Conservation (phyloP, 92 coral and sea anemone genomes). For the Metridium senile region DNA sequence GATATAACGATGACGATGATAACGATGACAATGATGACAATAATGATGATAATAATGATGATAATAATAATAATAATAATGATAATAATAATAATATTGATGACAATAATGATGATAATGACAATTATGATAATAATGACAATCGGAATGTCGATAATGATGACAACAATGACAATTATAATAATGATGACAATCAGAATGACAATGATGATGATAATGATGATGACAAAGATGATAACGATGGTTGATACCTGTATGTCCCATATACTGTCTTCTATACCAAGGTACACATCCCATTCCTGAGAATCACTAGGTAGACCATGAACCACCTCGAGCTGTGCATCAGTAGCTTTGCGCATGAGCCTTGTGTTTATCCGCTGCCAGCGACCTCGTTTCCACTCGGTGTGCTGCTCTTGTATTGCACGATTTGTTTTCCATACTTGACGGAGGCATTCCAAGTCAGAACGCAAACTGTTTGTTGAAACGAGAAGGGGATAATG, state of each 20-base stretch:
- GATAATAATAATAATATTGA: too few relatives aligned
- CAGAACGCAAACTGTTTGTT: conserved; percentile 70
- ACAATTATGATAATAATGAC: too few relatives aligned
- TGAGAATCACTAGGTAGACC: conserved; percentile 75
- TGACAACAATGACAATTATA: too few relatives aligned
- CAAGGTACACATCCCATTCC: conserved; percentile 90
- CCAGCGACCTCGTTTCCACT: conserved; percentile 99
- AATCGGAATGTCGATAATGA: too few relatives aligned
- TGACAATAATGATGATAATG: too few relatives aligned
- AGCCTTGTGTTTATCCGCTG: conserved; percentile 94
- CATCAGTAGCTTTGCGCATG: conserved; percentile 91
- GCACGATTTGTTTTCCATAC: conserved; percentile 94
- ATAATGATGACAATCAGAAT: too few relatives aligned
- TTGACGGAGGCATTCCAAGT: conserved; percentile 90
- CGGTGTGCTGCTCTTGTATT: conserved; percentile 93
- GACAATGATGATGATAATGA: too few relatives aligned
- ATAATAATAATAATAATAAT: too few relatives aligned
- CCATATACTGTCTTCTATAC: conserved; percentile 84
- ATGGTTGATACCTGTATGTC: conserved; percentile 73
- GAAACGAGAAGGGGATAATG: not conserved
- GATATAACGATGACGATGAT: too few relatives aligned
- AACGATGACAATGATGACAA: too few relatives aligned
- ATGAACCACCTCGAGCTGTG: conserved; percentile 74
- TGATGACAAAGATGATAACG: conserved; percentile 55
- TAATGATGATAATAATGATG: too few relatives aligned